Evolutionary conservation across 2,113 vertebrate species (phyloP).

Genomic region (Menura novaehollandiae): DNA sequence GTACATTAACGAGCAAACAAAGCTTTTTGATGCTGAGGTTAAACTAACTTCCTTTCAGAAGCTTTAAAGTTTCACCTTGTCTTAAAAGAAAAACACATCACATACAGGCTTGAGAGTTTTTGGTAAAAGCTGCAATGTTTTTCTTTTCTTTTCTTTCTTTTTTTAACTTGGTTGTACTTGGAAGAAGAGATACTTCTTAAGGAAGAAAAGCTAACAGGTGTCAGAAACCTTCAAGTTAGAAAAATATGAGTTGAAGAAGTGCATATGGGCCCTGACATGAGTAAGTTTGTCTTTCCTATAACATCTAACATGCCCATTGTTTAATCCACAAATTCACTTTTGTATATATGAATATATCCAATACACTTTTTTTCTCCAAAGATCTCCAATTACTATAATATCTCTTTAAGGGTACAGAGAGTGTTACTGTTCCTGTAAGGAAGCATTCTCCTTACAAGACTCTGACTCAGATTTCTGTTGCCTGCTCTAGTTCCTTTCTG

Average conservation of each 20-base stretch:
- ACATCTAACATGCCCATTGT: not conserved
- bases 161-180: not conserved
- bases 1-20: constrained; percentile 23
- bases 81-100: constrained; percentile 12
- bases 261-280: not conserved
- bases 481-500: constrained; percentile 30
- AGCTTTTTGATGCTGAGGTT: constrained; percentile 19
- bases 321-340: not conserved
- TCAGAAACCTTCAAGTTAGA: not conserved
- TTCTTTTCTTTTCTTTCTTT: not conserved
- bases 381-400: not conserved
- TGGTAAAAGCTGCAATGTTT: not conserved
- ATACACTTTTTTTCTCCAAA: not conserved
- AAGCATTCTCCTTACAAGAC: not conserved
- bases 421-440: not conserved
- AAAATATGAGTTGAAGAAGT: not conserved
- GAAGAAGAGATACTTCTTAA: not conserved
- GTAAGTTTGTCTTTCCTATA: not conserved
- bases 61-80: not conserved
- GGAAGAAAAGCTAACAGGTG: not conserved
- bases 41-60: constrained; percentile 49
- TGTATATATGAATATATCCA: not conserved
- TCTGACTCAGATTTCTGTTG: constrained; percentile 31
- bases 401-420: not conserved
- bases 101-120: not conserved